These are phyloP conservation scores for Tetheella fluctuosa DNA, from an alignment of 2,888 invertebrate genomes.

Conservation along the genomic window DNA sequence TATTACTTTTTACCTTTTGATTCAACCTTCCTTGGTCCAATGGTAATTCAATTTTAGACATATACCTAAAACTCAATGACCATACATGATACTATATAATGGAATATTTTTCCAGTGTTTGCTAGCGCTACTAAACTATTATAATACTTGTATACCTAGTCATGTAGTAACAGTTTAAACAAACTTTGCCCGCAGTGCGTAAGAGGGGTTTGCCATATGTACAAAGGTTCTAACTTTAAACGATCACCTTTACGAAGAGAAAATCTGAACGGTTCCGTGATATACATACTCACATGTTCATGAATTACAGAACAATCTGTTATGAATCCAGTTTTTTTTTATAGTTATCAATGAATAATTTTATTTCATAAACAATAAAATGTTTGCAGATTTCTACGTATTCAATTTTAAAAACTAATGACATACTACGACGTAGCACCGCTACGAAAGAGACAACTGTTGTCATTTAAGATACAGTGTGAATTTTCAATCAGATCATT, in stretches of 20 bases:
- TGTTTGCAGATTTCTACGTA: no score
- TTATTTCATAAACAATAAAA: no score
- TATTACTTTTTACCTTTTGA: no score
- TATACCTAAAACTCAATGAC: no score
- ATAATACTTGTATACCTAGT: neutral
- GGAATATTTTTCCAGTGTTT: neutral
- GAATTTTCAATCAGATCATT: neutral
- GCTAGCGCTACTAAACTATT: neutral
- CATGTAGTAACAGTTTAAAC: neutral
- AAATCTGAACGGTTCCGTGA: constrained; percentile 34
- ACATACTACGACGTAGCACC: neutral
- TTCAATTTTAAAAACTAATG: neutral
- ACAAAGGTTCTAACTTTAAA: constrained; percentile 35
- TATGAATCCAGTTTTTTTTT: no score
- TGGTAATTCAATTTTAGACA: no score
- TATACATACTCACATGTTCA: constrained; percentile 30
- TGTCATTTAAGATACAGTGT: neutral
- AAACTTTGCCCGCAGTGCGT: constrained; percentile 45
- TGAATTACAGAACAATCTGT: constrained; percentile 28
- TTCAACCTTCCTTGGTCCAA: no score
- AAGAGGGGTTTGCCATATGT: constrained; percentile 37
- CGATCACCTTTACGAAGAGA: constrained; percentile 41
- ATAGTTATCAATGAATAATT: no score
- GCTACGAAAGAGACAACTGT: neutral
- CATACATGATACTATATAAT: no score